Base-by-base conservation (phyloP, 1,140 invertebrate genomes). In the Drosophila pandora region DNA sequence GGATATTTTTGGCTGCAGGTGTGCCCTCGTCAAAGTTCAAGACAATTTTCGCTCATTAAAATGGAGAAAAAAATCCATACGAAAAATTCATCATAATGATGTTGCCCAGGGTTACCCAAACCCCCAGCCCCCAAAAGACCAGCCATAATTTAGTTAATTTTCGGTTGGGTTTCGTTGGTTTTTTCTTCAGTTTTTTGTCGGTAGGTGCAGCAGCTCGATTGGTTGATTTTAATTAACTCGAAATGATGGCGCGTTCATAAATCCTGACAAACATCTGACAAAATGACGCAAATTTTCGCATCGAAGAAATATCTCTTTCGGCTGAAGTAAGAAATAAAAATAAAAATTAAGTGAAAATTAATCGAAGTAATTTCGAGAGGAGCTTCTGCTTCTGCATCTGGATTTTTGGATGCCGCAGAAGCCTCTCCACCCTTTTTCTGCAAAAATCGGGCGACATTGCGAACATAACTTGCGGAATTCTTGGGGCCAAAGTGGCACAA, bases 271-370 rank as follows among this genome's bases (percentile, higher is more conserved):
- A 84, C 72, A 80, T 60, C 82, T 76, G 75, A 77, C 78, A 87
- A 82, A 87, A 88, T 82, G 75, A 87, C 79, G 79, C 70, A 83
- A 84, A 83, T 83, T 79, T 83, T 79, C 50, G 63, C 50, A 10
- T 69, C 58, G 23, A 63, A 58, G 52, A 83, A 67, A 85, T 81
- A 85, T 87, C 76, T 85, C 9, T 23, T 10, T 60, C 55, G 65
- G 59, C 23, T 55, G 23, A 37, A 87, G 79, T 87, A 87, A 87
- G 83, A 87, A 87, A 87, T 87, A 87, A 87, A 88, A 88, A 87
- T 87, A 88, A 87, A 87, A 87, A 83, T 87, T 88, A 88, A 88
- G 67, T 79, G 83, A 83, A 87, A 87, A 87, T 87, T 87, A 87
- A 87, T 87, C 82, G 84, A 88, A 87, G 82, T 87, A 84, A 82